phyloP scores from a whole-genome alignment of 2,113 vertebrate species.

The Amphilophus citrinellus region DNA sequence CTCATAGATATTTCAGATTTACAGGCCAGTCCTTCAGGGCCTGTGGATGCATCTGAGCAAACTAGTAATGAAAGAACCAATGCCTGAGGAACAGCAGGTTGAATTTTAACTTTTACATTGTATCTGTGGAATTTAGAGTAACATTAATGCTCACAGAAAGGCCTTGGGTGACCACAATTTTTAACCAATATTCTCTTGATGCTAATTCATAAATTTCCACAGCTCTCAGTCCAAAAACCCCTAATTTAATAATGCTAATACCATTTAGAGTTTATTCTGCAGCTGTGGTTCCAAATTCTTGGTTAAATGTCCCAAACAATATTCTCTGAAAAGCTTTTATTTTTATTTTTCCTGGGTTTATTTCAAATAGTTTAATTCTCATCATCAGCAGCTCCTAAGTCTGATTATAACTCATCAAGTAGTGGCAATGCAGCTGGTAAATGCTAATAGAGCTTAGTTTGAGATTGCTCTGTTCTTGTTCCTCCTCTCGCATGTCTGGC shows the following conservation, averaged over 20 bases:
- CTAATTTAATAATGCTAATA: background rate
- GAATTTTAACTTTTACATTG: background rate
- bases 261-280: background rate
- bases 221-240: background rate
- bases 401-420: slow-evolving; percentile 36
- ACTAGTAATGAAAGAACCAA: slow-evolving; percentile 15
- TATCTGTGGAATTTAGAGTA: background rate
- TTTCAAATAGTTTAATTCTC: slow-evolving; percentile 25
- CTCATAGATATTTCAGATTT: slow-evolving; percentile 37
- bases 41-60: slow-evolving; percentile 25
- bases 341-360: slow-evolving; percentile 7
- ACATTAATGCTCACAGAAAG: background rate
- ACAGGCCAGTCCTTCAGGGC: slow-evolving; percentile 17
- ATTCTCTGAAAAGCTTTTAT: slow-evolving; percentile 13
- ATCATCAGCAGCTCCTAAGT: slow-evolving; percentile 5
- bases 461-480: background rate
- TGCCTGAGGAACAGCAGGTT: slow-evolving; percentile 31
- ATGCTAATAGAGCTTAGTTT: slow-evolving; percentile 12
- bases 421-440: slow-evolving; percentile 18
- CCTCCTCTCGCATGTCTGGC: slow-evolving; percentile 27
- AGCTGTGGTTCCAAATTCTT: background rate
- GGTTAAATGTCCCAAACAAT: background rate
- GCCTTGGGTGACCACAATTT: background rate
- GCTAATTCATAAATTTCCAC: background rate
- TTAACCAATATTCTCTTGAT: background rate